A percentile compares a stretch with the other conserved stretches of the same genome.
Conservation (phyloP, 1,140 invertebrate species). For the Papilio dardanus region DNA sequence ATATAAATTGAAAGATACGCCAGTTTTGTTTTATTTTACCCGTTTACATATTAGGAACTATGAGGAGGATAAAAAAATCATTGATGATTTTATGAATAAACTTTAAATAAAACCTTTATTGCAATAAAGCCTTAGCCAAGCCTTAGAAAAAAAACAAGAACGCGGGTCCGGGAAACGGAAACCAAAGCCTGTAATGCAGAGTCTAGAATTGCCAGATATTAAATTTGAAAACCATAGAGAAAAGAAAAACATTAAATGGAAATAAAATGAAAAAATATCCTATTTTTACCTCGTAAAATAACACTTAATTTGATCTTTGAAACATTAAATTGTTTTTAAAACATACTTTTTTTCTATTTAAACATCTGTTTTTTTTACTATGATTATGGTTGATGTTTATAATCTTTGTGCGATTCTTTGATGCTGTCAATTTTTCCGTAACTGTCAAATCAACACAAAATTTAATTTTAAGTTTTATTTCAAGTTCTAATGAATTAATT, state of each 20-base stretch:
- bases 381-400: not conserved
- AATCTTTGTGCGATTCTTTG: not conserved
- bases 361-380: too few species aligned
- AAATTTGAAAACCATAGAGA: not conserved
- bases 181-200: not conserved
- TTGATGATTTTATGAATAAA: not conserved
- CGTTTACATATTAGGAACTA: not conserved
- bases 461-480: conserved; percentile 28
- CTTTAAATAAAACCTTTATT: too few species aligned
- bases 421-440: not conserved
- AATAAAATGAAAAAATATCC: not conserved
- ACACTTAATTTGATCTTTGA: not conserved
- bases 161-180: not conserved
- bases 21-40: not conserved
- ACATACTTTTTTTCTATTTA: too few species aligned
- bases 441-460: conserved; percentile 32
- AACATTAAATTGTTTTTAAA: too few species aligned
- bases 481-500: conserved; percentile 23
- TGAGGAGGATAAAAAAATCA: not conserved
- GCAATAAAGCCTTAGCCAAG: not conserved
- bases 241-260: not conserved
- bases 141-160: not conserved
- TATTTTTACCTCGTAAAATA: not conserved
- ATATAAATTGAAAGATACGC: not conserved
- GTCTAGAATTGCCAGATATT: not conserved